Evolutionary conservation across 1,140 invertebrate genomes (phyloP).

Genomic region (Cyrtorhinus lividipennis): DNA sequence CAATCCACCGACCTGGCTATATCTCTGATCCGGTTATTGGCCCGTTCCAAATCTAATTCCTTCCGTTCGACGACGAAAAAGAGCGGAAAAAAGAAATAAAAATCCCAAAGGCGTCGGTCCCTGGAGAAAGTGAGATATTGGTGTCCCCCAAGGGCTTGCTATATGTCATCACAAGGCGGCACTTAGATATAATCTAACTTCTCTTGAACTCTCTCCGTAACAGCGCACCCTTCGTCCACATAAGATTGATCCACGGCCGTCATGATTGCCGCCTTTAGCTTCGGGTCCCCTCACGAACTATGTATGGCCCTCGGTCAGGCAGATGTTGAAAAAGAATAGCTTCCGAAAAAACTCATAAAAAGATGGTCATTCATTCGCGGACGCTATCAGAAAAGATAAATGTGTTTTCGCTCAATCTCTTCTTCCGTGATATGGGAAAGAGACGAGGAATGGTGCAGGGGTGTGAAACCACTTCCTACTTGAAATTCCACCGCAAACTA

Average conservation of each 20-base stretch:
- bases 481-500: too few relatives aligned
- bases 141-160: background rate
- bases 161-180: conserved; percentile 8
- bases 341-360: background rate
- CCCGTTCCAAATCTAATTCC: background rate
- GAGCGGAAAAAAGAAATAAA: background rate
- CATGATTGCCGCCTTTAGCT: background rate
- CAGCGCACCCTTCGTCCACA: background rate
- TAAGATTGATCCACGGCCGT: background rate
- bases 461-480: too few relatives aligned
- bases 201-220: background rate
- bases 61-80: background rate
- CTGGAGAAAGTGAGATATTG: conserved; percentile 6
- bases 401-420: too few relatives aligned
- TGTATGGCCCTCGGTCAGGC: background rate
- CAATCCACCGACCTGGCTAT: conserved; percentile 2
- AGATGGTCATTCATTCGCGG: too few relatives aligned
- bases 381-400: too few relatives aligned
- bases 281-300: too few relatives aligned
- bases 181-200: background rate
- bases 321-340: background rate
- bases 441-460: too few relatives aligned
- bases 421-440: too few relatives aligned
- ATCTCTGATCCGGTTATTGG: conserved; percentile 7
- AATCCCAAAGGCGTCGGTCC: too few relatives aligned